These are phyloP conservation scores for Drosophila hydei DNA, from an alignment of 1,140 invertebrate genomes.

Conservation along the genomic window DNA sequence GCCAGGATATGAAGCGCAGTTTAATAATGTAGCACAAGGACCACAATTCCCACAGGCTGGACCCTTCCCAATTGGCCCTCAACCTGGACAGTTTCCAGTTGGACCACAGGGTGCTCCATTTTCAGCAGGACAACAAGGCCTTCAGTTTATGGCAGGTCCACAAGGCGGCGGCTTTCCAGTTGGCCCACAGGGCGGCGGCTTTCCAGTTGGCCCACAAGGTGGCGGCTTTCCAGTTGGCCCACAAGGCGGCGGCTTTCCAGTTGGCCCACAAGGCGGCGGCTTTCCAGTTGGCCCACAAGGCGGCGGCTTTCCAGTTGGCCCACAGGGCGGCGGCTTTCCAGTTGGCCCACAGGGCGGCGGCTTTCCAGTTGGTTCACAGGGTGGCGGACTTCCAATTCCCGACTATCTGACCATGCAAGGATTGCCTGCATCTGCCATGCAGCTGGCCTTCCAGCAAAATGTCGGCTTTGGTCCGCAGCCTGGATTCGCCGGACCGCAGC, in stretches of 20 bases:
- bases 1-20: slow-evolving; percentile 33
- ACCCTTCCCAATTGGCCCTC: slow-evolving; percentile 4
- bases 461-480: slow-evolving; percentile 45
- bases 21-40: slow-evolving; percentile 7
- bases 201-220: background rate
- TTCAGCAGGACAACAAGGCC: slow-evolving; percentile 4
- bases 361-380: slow-evolving; percentile 1
- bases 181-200: background rate
- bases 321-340: background rate
- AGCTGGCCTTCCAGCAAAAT: slow-evolving; percentile 43
- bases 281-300: slow-evolving; percentile 1
- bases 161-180: slow-evolving; percentile 15
- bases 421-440: slow-evolving; percentile 39
- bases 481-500: slow-evolving; percentile 51
- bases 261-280: background rate
- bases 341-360: background rate
- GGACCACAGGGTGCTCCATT: slow-evolving; percentile 11
- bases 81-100: slow-evolving; percentile 16
- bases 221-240: background rate
- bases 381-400: background rate
- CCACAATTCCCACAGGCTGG: slow-evolving; percentile 8
- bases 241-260: background rate
- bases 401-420: slow-evolving; percentile 62
- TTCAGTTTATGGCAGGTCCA: slow-evolving; percentile 3
- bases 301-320: background rate